Evolutionary conservation across 2,888 invertebrate species (phyloP), one percentile per base, ranked within the genome.

Genomic region (Caenorhabditis japonica): DNA sequence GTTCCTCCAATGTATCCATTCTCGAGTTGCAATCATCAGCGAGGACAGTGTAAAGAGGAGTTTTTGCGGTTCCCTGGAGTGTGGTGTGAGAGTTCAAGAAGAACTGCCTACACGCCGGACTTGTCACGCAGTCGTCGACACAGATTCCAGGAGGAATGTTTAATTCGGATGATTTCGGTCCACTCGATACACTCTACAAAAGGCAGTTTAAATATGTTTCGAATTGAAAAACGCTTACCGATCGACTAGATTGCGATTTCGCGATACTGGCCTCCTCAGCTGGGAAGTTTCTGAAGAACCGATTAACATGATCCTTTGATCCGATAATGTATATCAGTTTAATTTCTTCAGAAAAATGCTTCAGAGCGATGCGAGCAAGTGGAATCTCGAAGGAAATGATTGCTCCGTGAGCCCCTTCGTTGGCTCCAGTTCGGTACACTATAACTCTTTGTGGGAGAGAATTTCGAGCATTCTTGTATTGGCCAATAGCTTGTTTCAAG

Each of bases 41-140:
- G 27, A 86, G 47, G 1, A 87, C 76, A 0, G 84, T 84, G 75
- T 86, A 86, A 3, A 77, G 61, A 7, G 86, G 84, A 7, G 80
- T 80, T 12, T 73, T 77, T 8, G 84, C 84, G 2, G 82, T 75
- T n/a, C 86, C 86, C 84, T 86, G 56, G 12, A 84, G 76, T 12
- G 86, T 84, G 23, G 59, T 58, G 64, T 86, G 84, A 3, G 81
- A 76, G 49, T 81, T 83, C 36, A 85, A 59, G 73, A 68, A 85
- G 75, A 85, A 85, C 69, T 85, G 83, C 21, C 74, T 75, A 70
- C 43, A 79, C 7, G 59, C 41, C 1, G 84, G 82, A 55, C 83
- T 79, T 2, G 76, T 76, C 13, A 83, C 43, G 10, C 36, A 33
- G 0, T 60, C 33, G 56, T 86, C 86, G 13, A 86, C 66, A 4